phyloP scores from a whole-genome alignment of 2,888 invertebrate species.

The Hyposoter didymator region DNA sequence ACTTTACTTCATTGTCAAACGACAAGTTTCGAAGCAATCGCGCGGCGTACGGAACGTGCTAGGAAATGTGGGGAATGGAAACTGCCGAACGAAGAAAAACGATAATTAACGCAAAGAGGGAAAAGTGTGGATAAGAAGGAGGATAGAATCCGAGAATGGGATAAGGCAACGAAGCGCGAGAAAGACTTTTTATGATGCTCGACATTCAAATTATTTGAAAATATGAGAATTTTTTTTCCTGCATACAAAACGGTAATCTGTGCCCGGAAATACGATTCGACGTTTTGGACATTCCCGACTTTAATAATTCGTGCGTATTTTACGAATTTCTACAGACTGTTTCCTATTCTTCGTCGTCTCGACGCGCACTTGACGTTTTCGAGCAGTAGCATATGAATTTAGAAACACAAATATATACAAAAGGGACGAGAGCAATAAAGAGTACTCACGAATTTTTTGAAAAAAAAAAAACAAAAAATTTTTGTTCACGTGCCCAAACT shows the following conservation, averaged over 20 bases:
- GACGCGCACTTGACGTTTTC: slow-evolving; percentile 29
- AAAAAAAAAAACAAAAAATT: too few species aligned
- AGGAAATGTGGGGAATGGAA: background rate
- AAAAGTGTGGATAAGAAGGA: slow-evolving; percentile 15
- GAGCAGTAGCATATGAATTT: background rate
- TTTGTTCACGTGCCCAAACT: background rate
- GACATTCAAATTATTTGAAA: slow-evolving; percentile 78
- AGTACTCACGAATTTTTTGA: background rate
- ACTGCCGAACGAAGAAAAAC: slow-evolving; percentile 1
- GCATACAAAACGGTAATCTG: background rate
- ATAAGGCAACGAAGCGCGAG: slow-evolving; percentile 62
- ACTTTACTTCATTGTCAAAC: slow-evolving; percentile 60
- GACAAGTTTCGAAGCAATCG: slow-evolving; percentile 28
- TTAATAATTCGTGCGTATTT: slow-evolving; percentile 16
- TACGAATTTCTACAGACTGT: slow-evolving; percentile 44
- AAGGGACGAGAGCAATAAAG: background rate
- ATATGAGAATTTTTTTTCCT: slow-evolving; percentile 72
- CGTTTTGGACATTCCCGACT: slow-evolving; percentile 22
- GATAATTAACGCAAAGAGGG: background rate
- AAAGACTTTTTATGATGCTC: slow-evolving; percentile 73
- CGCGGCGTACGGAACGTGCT: slow-evolving; percentile 18
- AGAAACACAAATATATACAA: background rate
- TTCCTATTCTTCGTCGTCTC: slow-evolving; percentile 27
- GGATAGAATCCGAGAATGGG: slow-evolving; percentile 16
- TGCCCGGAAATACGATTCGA: slow-evolving; percentile 65